Evolutionary conservation across 1,140 invertebrate species (phyloP).

Genomic region (Ceratosolen solmsi): DNA sequence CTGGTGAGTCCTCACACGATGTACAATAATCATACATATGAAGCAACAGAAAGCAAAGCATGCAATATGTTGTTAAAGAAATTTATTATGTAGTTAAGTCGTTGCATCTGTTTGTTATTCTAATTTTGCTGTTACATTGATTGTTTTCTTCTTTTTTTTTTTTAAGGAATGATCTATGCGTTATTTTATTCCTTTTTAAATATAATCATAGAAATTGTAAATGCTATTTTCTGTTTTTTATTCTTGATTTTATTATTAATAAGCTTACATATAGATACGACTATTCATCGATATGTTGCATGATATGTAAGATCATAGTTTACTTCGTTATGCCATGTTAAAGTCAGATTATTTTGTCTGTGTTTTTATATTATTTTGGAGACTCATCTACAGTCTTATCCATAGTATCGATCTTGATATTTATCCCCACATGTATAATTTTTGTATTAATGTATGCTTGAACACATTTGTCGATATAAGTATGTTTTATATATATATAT

Average conservation of each 20-base stretch:
- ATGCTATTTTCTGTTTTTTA: neutral
- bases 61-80: conserved; percentile 6
- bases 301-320: conserved; percentile 8
- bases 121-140: neutral
- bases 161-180: conserved; percentile 2
- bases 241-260: neutral
- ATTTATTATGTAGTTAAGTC: conserved; percentile 30
- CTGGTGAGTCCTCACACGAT: conserved; percentile 75
- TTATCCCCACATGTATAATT: neutral
- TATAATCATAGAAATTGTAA: neutral
- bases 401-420: conserved; percentile 39
- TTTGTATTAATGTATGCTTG: conserved; percentile 31
- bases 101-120: neutral
- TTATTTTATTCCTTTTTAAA: neutral
- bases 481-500: neutral
- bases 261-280: neutral
- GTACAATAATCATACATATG: conserved; percentile 62
- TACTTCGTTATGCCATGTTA: neutral
- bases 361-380: conserved; percentile 48
- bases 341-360: conserved; percentile 22
- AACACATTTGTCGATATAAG: conserved; percentile 18
- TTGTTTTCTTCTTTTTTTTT: neutral
- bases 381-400: conserved; percentile 55
- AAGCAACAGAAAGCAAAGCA: conserved; percentile 44
- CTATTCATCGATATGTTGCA: conserved; percentile 32